Base-by-base conservation (phyloP, 2,888 invertebrate species). In the Myopa testacea region DNA sequence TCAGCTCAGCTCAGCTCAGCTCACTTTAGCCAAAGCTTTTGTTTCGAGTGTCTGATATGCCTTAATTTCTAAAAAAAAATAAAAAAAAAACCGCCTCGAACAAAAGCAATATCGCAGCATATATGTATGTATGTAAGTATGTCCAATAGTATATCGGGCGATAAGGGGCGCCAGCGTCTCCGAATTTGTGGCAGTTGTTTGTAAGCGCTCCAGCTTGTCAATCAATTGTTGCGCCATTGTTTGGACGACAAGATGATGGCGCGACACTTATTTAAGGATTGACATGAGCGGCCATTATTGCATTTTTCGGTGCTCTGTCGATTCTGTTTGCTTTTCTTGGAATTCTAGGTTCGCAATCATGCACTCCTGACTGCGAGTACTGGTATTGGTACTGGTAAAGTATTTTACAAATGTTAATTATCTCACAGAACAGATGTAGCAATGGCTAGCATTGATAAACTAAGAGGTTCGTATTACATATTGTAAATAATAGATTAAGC, bases 191-290 rank as follows among this genome's bases (percentile, higher is more conserved):
- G 37, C 62, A 72, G 60, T 38, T n/a, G 52, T 19, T 78, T 74
- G 65, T 69, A 73, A 76, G 80, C 65, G 78, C 81, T 80, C 80
- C 80, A 80, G 67, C 81, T 83, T 83, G 83, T 82, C 83, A 83
- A 83, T 83, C 83, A 83, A 81, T 81, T 82, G 81, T 80, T 80
- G 82, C 81, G 81, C 82, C 82, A 82, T 83, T 83, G 83, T 82
- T 82, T 80, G 76, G 71, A 77, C 69, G 81, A 80, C 82, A n/a
- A n/a, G 83, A 83, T 79, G 82, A 81, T 82, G 83, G 81, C 81
- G 82, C 82, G 81, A 82, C 81, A 79, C 78, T 67, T 75, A 52
- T 67, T 80, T 78, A 74, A 76, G 72, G 50, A 8, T 76, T 34
- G 26, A 40, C 34, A 62, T 65, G 40, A 80, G 72, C 26, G 67